Evolutionary conservation across 2,797 vertebrate species (phyloP).

Genomic region (Eupleurogrammus muticus): DNA sequence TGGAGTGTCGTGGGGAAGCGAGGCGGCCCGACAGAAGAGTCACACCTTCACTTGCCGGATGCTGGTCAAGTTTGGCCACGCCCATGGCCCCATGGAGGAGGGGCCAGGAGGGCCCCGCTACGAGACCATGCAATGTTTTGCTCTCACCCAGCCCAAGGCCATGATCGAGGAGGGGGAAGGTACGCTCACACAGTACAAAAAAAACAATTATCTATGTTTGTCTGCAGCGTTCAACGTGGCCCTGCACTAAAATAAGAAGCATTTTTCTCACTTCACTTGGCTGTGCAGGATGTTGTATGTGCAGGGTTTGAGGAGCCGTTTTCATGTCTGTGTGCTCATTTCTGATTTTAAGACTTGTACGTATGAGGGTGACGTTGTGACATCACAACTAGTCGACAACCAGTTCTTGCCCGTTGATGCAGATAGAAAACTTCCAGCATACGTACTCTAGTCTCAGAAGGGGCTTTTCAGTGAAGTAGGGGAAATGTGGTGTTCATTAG

Average conservation of each 20-base stretch:
- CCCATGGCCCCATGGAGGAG: constrained; percentile 88
- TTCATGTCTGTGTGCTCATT: neutral
- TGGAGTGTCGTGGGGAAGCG: constrained; percentile 93
- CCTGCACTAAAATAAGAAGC: neutral
- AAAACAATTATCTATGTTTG: neutral
- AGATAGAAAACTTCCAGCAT: neutral
- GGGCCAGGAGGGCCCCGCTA: constrained; percentile 87
- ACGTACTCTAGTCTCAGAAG: neutral
- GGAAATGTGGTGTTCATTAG: too few relatives aligned
- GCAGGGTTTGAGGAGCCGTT: neutral
- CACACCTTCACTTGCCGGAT: constrained; percentile 98
- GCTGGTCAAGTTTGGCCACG: constrained; percentile 90
- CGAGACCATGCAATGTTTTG: constrained; percentile 99
- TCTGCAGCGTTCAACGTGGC: neutral
- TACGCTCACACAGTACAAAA: constrained; percentile 46
- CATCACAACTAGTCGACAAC: neutral
- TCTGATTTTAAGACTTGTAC: neutral
- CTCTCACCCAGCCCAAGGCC: constrained; percentile 95
- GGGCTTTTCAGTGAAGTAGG: constrained; percentile 6
- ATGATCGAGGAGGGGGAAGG: constrained; percentile 99
- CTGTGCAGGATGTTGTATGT: neutral
- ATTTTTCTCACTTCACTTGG: neutral
- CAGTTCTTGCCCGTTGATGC: neutral
- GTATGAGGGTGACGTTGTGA: neutral
- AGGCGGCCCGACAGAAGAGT: constrained; percentile 93